Evolutionary conservation across 2,888 invertebrate genomes (phyloP).

Genomic region (Heliconius aoede): DNA sequence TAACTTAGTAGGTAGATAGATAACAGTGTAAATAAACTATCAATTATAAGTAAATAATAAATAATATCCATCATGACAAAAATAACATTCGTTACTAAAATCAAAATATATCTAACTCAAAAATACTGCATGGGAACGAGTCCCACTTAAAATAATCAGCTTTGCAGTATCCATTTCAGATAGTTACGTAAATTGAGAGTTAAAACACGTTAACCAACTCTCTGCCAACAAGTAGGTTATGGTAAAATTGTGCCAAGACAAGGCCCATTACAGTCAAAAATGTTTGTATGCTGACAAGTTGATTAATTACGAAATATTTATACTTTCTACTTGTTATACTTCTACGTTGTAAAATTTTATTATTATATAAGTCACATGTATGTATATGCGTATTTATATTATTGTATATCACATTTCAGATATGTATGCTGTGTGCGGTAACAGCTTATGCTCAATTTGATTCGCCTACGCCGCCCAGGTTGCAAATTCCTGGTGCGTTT

Average conservation of each 20-base stretch:
- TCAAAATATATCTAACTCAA: no score
- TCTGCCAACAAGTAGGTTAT: slow-evolving; percentile 45
- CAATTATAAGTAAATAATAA: background rate
- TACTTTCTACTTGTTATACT: slow-evolving; percentile 50
- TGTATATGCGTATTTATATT: background rate
- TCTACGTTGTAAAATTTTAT: background rate
- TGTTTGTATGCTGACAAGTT: slow-evolving; percentile 56
- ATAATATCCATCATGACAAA: no score
- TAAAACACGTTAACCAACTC: slow-evolving; percentile 53
- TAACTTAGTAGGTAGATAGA: background rate
- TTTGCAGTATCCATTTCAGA: no score
- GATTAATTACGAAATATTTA: slow-evolving; percentile 57
- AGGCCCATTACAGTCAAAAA: slow-evolving; percentile 66
- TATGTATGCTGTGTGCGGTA: slow-evolving; percentile 79
- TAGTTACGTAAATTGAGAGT: slow-evolving; percentile 25
- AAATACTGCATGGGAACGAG: no score
- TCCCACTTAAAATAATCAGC: no score
- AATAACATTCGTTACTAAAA: no score
- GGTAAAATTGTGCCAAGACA: slow-evolving; percentile 52
- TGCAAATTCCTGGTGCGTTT: slow-evolving; percentile 87
- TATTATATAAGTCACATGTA: background rate
- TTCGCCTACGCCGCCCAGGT: slow-evolving; percentile 85
- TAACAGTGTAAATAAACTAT: background rate
- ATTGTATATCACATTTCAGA: slow-evolving; percentile 60
- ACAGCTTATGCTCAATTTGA: slow-evolving; percentile 82